A percentile compares a stretch with the other conserved stretches of the same genome.
Evolutionary conservation across 2,888 invertebrate genomes (phyloP).

Genomic region (Amaurobius ferox): DNA sequence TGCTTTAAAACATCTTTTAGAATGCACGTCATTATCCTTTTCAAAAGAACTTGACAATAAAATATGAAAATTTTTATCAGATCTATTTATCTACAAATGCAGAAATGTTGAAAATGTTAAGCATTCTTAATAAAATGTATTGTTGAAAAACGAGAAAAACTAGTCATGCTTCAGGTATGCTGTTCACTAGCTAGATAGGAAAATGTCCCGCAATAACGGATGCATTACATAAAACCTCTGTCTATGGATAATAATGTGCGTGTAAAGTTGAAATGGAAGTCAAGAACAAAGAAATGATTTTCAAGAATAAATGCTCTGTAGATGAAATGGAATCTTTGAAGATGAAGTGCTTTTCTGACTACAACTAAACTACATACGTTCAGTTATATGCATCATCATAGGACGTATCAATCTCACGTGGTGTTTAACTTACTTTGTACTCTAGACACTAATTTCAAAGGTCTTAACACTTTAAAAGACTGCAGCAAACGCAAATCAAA

Average conservation of each 20-base stretch:
- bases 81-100: too few species aligned
- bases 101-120: too few species aligned
- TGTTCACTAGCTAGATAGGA: neutral
- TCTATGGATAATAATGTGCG: neutral
- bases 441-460: slow-evolving; percentile 99
- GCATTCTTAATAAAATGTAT: too few species aligned
- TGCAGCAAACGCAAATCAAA: slow-evolving; percentile 99
- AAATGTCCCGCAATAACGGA: neutral
- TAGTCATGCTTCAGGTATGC: neutral
- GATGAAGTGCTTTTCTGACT: neutral
- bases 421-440: slow-evolving; percentile 95
- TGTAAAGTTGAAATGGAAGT: neutral
- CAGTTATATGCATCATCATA: neutral
- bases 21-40: too few species aligned
- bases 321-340: too few species aligned
- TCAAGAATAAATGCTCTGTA: neutral
- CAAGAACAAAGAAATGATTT: neutral
- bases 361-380: neutral
- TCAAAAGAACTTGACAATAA: too few species aligned
- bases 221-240: neutral
- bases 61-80: too few species aligned
- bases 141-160: neutral
- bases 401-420: neutral
- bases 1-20: too few species aligned
- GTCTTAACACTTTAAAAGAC: slow-evolving; percentile 99